Evolutionary conservation across 2,888 invertebrate species (phyloP).

Genomic region (Schrankia costaestrigalis): DNA sequence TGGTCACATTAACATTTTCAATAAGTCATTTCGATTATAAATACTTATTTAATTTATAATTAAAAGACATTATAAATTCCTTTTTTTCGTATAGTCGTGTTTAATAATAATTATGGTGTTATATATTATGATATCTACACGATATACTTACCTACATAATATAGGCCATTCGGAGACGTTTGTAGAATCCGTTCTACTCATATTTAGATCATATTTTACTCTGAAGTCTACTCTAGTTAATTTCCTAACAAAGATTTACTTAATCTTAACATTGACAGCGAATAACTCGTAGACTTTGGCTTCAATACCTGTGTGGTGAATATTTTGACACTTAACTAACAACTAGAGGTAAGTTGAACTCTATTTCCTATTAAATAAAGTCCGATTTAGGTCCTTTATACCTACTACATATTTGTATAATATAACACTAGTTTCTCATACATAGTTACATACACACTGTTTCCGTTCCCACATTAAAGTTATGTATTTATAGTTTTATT

Average conservation of each 20-base stretch:
- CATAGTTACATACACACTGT: slow-evolving; percentile 24
- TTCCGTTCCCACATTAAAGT: slow-evolving; percentile 12
- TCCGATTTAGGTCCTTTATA: slow-evolving; percentile 22
- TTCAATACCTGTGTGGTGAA: slow-evolving; percentile 27
- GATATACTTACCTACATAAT: slow-evolving; percentile 18
- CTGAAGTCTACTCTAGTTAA: too few relatives aligned
- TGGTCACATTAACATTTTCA: slow-evolving; percentile 32
- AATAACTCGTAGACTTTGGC: slow-evolving; percentile 11
- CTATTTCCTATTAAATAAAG: slow-evolving; percentile 38
- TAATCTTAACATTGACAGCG: slow-evolving; percentile 1
- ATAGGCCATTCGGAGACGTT: slow-evolving; percentile 49
- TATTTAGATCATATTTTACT: too few relatives aligned
- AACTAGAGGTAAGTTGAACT: slow-evolving; percentile 30
- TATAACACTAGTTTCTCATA: slow-evolving; percentile 11
- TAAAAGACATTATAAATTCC: slow-evolving; percentile 51
- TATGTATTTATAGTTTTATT: slow-evolving; percentile 15
- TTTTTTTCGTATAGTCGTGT: slow-evolving; percentile 53
- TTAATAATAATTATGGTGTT: slow-evolving; percentile 32
- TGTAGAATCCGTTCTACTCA: too few relatives aligned
- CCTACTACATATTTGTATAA: too few relatives aligned
- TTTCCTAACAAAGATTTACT: neutral
- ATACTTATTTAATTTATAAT: slow-evolving; percentile 19
- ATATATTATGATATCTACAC: slow-evolving; percentile 40
- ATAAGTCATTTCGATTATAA: slow-evolving; percentile 19
- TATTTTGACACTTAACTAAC: slow-evolving; percentile 15